Conservation (phyloP, 2,113 vertebrate species). For the Rostratula benghalensis region DNA sequence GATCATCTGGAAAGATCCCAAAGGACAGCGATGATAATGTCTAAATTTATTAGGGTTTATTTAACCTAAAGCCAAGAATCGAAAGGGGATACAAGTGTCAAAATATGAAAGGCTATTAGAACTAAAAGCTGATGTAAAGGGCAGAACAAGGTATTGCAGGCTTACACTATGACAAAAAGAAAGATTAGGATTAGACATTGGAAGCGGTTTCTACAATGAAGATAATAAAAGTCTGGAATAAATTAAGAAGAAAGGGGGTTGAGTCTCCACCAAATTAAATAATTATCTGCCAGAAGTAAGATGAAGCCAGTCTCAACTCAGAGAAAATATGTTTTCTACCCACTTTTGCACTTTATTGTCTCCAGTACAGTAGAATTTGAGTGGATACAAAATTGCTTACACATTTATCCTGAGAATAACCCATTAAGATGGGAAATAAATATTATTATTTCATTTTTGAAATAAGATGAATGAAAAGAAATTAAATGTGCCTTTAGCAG, state of each 20-base stretch:
- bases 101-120: neutral
- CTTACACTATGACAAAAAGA: neutral
- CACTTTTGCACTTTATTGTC: neutral
- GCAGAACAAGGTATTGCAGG: neutral
- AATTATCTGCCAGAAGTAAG: neutral
- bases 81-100: neutral
- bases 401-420: neutral
- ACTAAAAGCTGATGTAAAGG: neutral
- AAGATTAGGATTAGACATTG: neutral
- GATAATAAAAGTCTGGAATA: neutral
- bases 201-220: neutral
- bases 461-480: neutral
- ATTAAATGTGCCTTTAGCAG: neutral
- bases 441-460: neutral
- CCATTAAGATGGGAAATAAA: neutral
- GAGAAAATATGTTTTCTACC: neutral
- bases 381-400: neutral
- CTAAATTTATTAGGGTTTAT: neutral
- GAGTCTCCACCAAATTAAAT: neutral
- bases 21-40: neutral
- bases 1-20: neutral
- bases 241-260: neutral
- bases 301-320: neutral
- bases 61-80: neutral
- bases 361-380: neutral